Evolutionary conservation across 35 echinoderm and acorn worm genomes (phyloP).

Genomic region (Ophioderma brevispina): DNA sequence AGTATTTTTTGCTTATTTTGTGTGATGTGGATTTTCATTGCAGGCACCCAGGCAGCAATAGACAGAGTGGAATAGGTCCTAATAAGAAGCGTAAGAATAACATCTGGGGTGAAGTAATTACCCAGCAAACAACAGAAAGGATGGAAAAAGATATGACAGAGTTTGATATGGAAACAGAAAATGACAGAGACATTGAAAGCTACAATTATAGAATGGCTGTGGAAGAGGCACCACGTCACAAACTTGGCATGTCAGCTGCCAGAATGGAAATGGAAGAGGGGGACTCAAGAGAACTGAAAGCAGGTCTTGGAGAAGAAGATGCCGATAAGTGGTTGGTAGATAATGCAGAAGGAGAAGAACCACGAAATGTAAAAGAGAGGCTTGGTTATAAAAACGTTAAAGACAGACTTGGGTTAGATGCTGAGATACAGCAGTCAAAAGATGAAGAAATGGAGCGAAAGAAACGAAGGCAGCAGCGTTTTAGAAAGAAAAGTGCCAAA

Average conservation of each 20-base stretch:
- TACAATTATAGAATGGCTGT: conserved; percentile 59
- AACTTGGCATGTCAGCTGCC: conserved; percentile 35
- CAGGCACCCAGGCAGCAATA: not conserved
- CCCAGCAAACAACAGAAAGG: conserved; percentile 63
- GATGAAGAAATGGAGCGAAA: not conserved
- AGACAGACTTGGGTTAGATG: conserved; percentile 2
- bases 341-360: not conserved
- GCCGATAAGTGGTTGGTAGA: conserved; percentile 71
- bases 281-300: conserved; percentile 19
- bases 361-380: not conserved
- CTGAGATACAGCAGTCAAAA: conserved; percentile 18
- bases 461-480: conserved; percentile 6
- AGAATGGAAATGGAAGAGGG: conserved; percentile 1
- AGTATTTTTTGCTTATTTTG: no score
- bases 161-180: conserved; percentile 58
- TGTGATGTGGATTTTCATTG: no score
- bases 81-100: conserved; percentile 61
- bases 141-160: conserved; percentile 64
- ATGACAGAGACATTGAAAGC: conserved; percentile 71
- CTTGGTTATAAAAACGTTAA: conserved; percentile 1
- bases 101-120: conserved; percentile 79
- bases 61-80: not conserved
- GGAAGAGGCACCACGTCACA: conserved; percentile 5
- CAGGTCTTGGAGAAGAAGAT: conserved; percentile 49
- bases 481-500: conserved; percentile 13